Percentiles rank a stretch among this genome's conserved stretches.
These are phyloP conservation scores for Colius striatus DNA, from an alignment of 2,113 vertebrate species.

Conservation along the genomic window DNA sequence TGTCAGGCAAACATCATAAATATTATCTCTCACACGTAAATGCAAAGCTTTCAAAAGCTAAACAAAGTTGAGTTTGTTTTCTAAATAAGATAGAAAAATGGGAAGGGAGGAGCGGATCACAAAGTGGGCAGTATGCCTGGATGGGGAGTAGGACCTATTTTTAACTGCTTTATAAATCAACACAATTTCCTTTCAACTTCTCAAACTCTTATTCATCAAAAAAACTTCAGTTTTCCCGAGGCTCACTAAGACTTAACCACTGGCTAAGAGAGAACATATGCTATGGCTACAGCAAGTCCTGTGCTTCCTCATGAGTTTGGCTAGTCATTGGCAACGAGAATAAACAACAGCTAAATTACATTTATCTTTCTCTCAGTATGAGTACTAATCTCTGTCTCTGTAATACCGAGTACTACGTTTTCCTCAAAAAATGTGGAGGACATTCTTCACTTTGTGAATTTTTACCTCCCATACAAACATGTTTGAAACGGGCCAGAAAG, in stretches of 20 bases:
- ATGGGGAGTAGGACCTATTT: neutral
- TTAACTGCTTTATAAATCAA: neutral
- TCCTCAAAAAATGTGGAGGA: neutral
- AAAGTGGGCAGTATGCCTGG: neutral
- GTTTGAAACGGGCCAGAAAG: neutral
- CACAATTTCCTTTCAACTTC: neutral
- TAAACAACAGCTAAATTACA: neutral
- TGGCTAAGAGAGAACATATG: neutral
- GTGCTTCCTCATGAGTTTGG: neutral
- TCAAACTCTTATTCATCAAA: neutral
- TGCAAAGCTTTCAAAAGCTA: neutral
- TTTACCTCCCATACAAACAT: neutral
- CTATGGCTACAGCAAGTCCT: neutral
- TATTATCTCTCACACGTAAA: neutral
- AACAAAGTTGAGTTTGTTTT: neutral
- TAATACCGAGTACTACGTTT: neutral
- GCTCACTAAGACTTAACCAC: neutral
- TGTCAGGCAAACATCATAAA: neutral
- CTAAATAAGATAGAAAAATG: neutral
- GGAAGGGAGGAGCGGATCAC: neutral
- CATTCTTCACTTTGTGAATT: neutral
- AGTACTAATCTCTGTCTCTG: neutral
- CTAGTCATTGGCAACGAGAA: neutral
- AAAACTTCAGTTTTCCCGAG: neutral
- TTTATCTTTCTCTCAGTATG: neutral